Conservation (phyloP, 2,113 vertebrate genomes). For the Catharus minimus region DNA sequence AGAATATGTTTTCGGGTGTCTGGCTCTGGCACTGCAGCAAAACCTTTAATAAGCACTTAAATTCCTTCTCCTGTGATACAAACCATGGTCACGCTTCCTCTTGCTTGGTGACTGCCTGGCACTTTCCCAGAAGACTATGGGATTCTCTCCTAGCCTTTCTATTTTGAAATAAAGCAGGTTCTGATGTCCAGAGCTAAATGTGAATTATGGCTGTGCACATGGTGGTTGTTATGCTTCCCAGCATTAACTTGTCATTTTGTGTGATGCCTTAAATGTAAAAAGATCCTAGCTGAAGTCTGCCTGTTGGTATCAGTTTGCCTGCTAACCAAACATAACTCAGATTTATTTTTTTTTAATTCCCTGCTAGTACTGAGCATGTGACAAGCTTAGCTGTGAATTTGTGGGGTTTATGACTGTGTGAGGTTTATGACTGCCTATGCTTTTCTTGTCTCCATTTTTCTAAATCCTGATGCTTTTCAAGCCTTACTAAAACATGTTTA, state of each 20-base stretch:
- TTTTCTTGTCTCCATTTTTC: background rate
- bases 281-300: background rate
- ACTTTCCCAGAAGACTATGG: background rate
- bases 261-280: conserved; percentile 38
- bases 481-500: conserved; percentile 34
- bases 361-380: background rate
- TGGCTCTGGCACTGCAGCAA: background rate
- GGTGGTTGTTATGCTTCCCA: background rate
- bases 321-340: background rate
- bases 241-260: conserved; percentile 4
- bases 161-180: background rate
- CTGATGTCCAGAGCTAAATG: background rate
- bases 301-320: background rate
- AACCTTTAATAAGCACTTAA: conserved; percentile 19
- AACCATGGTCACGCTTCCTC: background rate
- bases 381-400: conserved; percentile 4
- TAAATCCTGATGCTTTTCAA: conserved; percentile 25
- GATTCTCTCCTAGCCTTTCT: background rate
- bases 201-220: background rate
- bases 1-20: background rate
- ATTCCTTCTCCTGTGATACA: background rate
- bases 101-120: background rate
- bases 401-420: conserved; percentile 7
- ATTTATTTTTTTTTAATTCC: background rate
- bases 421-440: background rate